phyloP scores from a whole-genome alignment of 1,140 invertebrate genomes.

The Papilio xuthus region DNA sequence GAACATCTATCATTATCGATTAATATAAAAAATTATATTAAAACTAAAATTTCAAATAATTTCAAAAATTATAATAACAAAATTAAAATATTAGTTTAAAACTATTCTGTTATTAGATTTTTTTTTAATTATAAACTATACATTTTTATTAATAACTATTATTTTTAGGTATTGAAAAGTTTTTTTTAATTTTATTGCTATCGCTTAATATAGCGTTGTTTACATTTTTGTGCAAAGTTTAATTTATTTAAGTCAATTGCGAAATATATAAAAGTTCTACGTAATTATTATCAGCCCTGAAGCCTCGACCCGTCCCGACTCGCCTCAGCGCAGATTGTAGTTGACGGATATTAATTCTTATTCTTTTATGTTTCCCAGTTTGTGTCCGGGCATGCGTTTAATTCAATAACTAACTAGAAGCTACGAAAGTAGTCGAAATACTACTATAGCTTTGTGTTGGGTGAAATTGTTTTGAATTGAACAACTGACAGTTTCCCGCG shows the following conservation, averaged over 20 bases:
- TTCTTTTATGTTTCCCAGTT: constrained; percentile 53
- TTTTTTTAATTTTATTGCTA: too few species aligned
- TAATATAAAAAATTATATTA: too few species aligned
- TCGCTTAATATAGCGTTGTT: neutral
- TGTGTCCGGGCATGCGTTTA: constrained; percentile 55
- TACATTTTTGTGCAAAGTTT: neutral
- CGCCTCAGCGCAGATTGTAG: constrained; percentile 57
- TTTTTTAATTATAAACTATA: too few species aligned
- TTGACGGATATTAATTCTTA: constrained; percentile 60
- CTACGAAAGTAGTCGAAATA: constrained; percentile 37
- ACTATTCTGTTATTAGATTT: too few species aligned
- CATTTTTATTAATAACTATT: too few species aligned
- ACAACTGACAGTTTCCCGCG: too few species aligned
- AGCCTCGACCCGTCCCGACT: constrained; percentile 43
- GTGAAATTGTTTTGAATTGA: too few species aligned
- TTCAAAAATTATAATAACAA: too few species aligned
- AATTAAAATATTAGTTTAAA: too few species aligned
- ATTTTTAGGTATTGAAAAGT: too few species aligned
- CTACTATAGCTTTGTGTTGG: too few species aligned
- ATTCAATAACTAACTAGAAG: constrained; percentile 51
- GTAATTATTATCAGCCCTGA: neutral
- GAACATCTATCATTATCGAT: neutral
- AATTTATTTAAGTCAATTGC: neutral
- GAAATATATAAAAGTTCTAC: neutral
- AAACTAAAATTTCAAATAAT: too few species aligned